Evolutionary conservation across 1,140 invertebrate species (phyloP).

Genomic region (Plectrocnemia conspersa): DNA sequence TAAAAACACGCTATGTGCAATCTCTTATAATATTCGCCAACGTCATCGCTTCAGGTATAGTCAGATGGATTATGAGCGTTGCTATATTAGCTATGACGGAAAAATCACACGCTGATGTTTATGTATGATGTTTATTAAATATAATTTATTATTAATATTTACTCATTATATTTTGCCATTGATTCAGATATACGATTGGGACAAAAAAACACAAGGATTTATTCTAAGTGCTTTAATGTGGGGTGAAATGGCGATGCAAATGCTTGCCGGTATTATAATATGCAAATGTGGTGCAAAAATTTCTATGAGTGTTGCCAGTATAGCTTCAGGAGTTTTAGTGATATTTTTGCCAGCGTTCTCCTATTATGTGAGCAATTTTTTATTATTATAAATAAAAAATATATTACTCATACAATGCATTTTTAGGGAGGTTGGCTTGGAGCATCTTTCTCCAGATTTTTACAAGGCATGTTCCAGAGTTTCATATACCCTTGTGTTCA

Average conservation of each 20-base stretch:
- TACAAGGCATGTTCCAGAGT: conserved; percentile 15
- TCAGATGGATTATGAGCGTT: conserved; percentile 48
- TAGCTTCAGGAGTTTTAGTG: conserved; percentile 5
- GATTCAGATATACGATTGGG: conserved; percentile 53
- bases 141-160: no score
- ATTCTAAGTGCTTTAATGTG: conserved; percentile 57
- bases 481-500: conserved; percentile 4
- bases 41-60: no score
- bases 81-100: conserved; percentile 50
- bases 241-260: conserved; percentile 60
- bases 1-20: no score
- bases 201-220: conserved; percentile 53
- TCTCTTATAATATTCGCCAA: no score
- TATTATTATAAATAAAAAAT: no score
- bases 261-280: conserved; percentile 64
- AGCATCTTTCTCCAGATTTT: neutral
- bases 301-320: conserved; percentile 45
- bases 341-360: conserved; percentile 4
- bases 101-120: conserved; percentile 19
- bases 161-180: no score
- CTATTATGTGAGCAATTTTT: no score
- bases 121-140: conserved; percentile 1
- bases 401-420: no score
- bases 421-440: conserved; percentile 15
- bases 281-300: conserved; percentile 58